A percentile compares a stretch with the other conserved stretches of the same genome.
Conservation (phyloP, 2,113 vertebrate genomes). For the Pelvicachromis taeniatus region DNA sequence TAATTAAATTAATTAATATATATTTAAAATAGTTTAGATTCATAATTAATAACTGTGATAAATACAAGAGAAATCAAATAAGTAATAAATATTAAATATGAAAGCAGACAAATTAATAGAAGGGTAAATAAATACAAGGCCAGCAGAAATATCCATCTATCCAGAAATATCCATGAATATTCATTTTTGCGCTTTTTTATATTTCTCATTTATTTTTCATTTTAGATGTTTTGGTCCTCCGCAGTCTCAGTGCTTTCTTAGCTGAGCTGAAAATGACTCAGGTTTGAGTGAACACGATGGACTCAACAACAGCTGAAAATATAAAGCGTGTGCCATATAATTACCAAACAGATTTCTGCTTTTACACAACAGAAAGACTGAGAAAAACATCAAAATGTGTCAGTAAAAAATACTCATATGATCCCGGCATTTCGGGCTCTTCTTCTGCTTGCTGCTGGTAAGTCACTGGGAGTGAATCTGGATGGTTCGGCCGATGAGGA, state of each 20-base stretch:
- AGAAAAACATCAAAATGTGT: neutral
- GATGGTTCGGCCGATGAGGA: conserved; percentile 83
- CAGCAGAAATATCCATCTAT: neutral
- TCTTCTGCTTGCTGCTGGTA: neutral
- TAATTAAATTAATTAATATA: neutral
- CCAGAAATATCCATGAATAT: neutral
- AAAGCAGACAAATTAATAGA: neutral
- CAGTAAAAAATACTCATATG: neutral
- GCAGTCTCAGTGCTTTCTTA: neutral
- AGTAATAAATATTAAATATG: neutral
- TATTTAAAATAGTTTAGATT: neutral
- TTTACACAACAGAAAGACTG: neutral
- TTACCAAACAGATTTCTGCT: neutral
- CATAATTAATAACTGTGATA: neutral
- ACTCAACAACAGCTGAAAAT: neutral
- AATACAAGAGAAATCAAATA: neutral
- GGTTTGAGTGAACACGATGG: neutral
- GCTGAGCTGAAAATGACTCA: neutral
- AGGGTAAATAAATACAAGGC: neutral
- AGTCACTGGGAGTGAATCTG: conserved; percentile 61
- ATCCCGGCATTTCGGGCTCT: neutral
- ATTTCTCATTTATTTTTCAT: neutral
- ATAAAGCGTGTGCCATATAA: neutral
- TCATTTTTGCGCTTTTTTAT: neutral
- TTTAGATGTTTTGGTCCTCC: neutral